Evolutionary conservation across 2,113 vertebrate genomes (phyloP).

Genomic region (Chaetura pelagica): DNA sequence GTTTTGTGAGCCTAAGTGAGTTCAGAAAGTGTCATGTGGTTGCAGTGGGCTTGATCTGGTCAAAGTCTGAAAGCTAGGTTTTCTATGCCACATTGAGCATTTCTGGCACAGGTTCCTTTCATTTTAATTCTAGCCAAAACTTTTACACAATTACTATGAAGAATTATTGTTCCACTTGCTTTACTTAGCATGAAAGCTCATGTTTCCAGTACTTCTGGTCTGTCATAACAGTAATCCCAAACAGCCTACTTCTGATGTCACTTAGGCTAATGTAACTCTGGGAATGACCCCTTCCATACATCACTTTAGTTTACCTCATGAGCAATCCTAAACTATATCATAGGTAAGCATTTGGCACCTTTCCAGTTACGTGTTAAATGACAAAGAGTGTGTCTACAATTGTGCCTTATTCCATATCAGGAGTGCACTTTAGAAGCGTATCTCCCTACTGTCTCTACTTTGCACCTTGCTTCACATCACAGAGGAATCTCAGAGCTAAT

Average conservation of each 20-base stretch:
- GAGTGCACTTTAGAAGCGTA: neutral
- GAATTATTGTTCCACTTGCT: neutral
- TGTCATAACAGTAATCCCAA: neutral
- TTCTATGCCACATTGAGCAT: neutral
- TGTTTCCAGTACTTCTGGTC: neutral
- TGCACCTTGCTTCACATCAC: neutral
- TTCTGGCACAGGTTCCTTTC: neutral
- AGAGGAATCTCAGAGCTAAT: neutral
- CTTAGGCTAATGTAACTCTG: accelerated
- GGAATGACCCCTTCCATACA: neutral
- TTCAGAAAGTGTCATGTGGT: neutral
- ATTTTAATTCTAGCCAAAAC: neutral
- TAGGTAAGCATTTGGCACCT: neutral
- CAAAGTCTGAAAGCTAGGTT: neutral
- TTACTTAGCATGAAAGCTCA: neutral
- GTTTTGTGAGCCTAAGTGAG: neutral
- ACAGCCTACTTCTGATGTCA: neutral
- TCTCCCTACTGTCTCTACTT: neutral
- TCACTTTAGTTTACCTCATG: neutral
- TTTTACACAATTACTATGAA: neutral
- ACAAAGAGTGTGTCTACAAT: accelerated
- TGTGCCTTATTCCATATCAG: neutral
- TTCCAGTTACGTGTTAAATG: accelerated
- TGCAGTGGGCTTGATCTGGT: neutral
- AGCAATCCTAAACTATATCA: neutral